Conservation (phyloP, 2,113 vertebrate genomes). For the Oreochromis tanganicae region DNA sequence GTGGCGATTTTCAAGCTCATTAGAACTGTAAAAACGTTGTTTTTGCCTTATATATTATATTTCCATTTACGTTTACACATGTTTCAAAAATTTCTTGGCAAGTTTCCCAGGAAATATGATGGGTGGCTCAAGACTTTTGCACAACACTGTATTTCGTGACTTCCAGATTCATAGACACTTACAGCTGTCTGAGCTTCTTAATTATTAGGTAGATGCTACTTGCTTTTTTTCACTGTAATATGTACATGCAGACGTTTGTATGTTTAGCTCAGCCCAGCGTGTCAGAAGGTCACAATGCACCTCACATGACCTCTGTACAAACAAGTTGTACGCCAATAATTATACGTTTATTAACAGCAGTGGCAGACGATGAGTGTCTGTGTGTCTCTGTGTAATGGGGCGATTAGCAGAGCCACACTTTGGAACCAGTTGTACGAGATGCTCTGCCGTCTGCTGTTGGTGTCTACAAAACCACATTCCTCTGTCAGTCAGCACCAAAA, state of each 20-base stretch:
- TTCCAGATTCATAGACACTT: neutral
- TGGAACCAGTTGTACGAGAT: conserved; percentile 29
- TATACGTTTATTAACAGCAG: conserved; percentile 6
- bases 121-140: neutral
- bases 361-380: neutral
- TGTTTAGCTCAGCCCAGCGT: neutral
- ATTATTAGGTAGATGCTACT: neutral
- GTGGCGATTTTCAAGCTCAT: neutral
- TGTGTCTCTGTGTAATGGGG: neutral
- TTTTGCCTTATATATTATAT: neutral
- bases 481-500: neutral
- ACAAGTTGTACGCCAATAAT: neutral
- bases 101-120: neutral
- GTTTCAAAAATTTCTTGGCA: neutral
- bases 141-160: neutral
- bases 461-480: conserved; percentile 18
- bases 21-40: neutral
- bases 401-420: neutral
- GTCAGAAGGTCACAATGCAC: neutral
- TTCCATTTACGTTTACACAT: neutral
- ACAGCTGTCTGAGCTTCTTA: conserved; percentile 1
- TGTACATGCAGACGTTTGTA: neutral
- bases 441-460: conserved; percentile 11
- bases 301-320: neutral
- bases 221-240: neutral